Evolutionary conservation across 92 coral and sea anemone genomes (phyloP), one percentile per base, ranked within the genome.

Genomic region (Micromussa lordhowensis): DNA sequence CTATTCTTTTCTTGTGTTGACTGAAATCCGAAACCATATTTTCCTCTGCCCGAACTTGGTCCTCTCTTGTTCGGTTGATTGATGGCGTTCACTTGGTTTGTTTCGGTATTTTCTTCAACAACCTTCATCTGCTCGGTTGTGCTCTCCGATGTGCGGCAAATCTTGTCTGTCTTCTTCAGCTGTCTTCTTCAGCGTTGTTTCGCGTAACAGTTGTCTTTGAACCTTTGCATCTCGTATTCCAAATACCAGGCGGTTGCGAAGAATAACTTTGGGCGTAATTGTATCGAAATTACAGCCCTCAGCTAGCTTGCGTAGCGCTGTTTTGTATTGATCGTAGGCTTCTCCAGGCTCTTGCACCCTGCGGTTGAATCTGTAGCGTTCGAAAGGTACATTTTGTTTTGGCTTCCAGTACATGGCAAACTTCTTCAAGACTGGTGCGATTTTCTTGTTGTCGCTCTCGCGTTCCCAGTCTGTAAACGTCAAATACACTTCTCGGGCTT

Each of bases 261-360:
- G 75, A 28, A 92, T 89, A 66, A 87, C 90, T 3, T 94, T 89
- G 0, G 92, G 88, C 18, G 86, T 94, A 61, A 89, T 92, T 4
- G 93, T 68, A 5, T 76, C 80, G 61, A 94, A 89, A 22, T 86
- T 74, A 30, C 95, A 91, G 14, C 88, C 86, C 59, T 79, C 94
- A 3, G 90, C 91, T 5, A 89, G 55, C 54, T 94, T 92, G 80
- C 88, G 54, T 26, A 91, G 79, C 19, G 92, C 91, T 13, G 94
- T 94, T 75, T 19, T 70, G 68, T 94, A 91, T 6, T 91, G 94
- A 32, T 93, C 94, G 89, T 91, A 91, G 48, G 88, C 26, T 72
- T 89, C 92, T 0, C 92, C 89, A 0, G 87, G 58, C 81, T 92
- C 91, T 57, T 91, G 96, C 28, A 40, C 36, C 48, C 89, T 58